Evolutionary conservation across 2,888 invertebrate genomes (phyloP), one percentile per base, ranked within the genome.

Genomic region (Rhogogaster chlorosoma): DNA sequence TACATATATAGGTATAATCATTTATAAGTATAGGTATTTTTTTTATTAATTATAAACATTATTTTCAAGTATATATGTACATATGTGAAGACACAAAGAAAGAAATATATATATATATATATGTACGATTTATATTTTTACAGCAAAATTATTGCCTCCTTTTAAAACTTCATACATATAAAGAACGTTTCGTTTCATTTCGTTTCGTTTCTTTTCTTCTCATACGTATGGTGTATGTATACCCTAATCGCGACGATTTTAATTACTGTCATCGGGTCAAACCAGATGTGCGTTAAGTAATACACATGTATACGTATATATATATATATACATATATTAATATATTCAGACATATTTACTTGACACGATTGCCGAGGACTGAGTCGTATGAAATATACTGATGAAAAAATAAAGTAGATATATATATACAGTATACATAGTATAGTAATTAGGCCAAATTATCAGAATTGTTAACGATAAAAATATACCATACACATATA

Each of bases 401-500:
- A 61, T n/a, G 53, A 53, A 0, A 53, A 22, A 61, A 61, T 10
- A 61, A 61, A 61, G 2, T 61, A 61, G n/a, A 15, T 22, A n/a
- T 53, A 61, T 10, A 15, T 61, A 61, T 7, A 61, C n/a, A n/a
- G n/a, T n/a, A n/a, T n/a, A 7, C 61, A 18, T 18, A 22, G 15
- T 38, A 49, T 49, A 61, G n/a, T 61, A 70, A 70, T 70, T 70
- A 70, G 70, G 70, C n/a, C 36, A 70, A 70, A 36, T 36, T 26
- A 36, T 36, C 9, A 61, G 61, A 61, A 70, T 36, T 70, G 18
- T 36, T 18, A 32, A 29, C 36, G 0, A 49, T 49, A 18, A 18
- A n/a, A 49, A 49, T 49, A n/a, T 49, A 49, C 26, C 32, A 67
- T 22, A 67, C 15, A 64, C 29, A 29, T 67, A 32, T 15, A 9